Evolutionary conservation across 2,888 invertebrate species (phyloP), one percentile per base, ranked within the genome.

Genomic region (Orchesellides sinensis): DNA sequence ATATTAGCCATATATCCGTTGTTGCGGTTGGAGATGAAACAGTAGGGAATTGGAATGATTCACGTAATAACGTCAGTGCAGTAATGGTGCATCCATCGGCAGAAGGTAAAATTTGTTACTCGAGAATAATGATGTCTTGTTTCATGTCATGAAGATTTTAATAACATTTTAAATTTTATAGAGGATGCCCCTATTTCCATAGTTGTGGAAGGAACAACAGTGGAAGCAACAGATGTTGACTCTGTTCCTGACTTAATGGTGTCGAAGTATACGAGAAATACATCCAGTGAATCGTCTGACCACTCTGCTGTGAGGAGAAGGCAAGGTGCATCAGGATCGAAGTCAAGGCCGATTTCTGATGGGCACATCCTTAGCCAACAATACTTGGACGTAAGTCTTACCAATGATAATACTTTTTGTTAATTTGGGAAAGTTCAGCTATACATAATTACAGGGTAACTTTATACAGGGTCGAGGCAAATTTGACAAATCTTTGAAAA

Each of bases 1-100:
- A 96, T 90, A 96, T 95, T 86, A 96, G 96, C 89, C 96, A 97
- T 91, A 96, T 97, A 75, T 96, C 96, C 0, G 96, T 97, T 80
- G 96, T 97, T 83, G 96, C 96, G 29, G 96, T 97, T 17, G 96
- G 96, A 68, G 94, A 94, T 88, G 94, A 95, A 29, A 80, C 83
- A 8, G 25, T 14, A n/a, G 17, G 17, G n/a, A 69, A 75, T 8
- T 87, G 86, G 87, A 69, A 79, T 27, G 80, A 82, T 52, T 80
- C 86, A 21, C 74, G 78, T 12, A 74, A 81, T 40, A 86, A 86
- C 69, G 66, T 87, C 8, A 87, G 87, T 80, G 87, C 85, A 25
- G 85, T 87, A 19, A 14, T 85, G 27, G 85, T 88, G 3, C 85
- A 86, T 23, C 81, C 82, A 23, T 52, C 65, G 1, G 17, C 52